Evolutionary conservation across 2,113 vertebrate species (phyloP).

Genomic region (Verasper variegatus): DNA sequence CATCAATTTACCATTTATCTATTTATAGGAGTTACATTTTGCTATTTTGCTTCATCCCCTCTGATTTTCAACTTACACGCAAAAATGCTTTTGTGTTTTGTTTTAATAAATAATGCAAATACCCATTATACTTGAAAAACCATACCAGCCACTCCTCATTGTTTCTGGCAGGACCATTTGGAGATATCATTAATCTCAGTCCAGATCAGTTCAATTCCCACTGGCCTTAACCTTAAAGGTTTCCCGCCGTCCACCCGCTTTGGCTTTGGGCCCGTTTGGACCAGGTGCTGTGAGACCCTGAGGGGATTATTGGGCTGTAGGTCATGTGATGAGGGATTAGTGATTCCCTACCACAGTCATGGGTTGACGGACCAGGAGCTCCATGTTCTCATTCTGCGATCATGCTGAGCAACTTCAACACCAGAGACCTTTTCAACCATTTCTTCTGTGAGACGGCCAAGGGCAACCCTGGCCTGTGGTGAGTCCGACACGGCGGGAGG

Average conservation of each 20-base stretch:
- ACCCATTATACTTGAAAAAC: background rate
- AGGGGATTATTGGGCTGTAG: conserved; percentile 78
- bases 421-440: conserved; percentile 83
- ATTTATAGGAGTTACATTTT: background rate
- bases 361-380: conserved; percentile 69
- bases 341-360: conserved; percentile 76
- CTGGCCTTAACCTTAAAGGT: conserved; percentile 24
- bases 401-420: conserved; percentile 86
- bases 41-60: background rate
- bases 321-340: conserved; percentile 85
- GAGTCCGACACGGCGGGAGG: conserved; percentile 56
- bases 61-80: background rate
- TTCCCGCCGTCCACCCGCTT: conserved; percentile 33
- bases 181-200: conserved; percentile 11
- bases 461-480: conserved; percentile 84
- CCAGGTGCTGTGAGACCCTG: conserved; percentile 74
- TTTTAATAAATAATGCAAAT: background rate
- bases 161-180: background rate
- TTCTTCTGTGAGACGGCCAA: conserved; percentile 85
- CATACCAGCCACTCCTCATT: background rate
- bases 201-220: conserved; percentile 1
- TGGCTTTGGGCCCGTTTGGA: conserved; percentile 67
- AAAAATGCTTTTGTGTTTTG: background rate
- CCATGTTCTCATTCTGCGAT: conserved; percentile 70
- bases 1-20: no score